Percentiles rank a stretch among this genome's conserved stretches.
Evolutionary conservation across 2,113 vertebrate genomes (phyloP).

Genomic region (Pardalotus punctatus): DNA sequence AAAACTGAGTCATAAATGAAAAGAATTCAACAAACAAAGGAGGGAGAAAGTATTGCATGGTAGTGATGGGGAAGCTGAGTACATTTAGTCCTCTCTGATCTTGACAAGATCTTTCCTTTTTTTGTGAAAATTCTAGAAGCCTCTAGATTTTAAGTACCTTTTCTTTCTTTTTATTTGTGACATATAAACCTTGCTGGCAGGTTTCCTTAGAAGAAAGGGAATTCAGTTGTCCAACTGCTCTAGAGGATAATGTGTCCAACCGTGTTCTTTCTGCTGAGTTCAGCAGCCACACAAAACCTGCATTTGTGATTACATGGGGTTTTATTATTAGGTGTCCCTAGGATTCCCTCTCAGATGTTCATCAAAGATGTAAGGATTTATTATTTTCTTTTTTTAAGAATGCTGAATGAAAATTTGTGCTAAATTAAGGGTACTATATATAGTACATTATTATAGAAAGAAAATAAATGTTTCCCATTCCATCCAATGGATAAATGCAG

Average conservation of each 20-base stretch:
- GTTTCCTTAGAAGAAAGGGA: background rate
- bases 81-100: background rate
- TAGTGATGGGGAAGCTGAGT: background rate
- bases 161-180: background rate
- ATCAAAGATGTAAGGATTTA: background rate
- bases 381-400: background rate
- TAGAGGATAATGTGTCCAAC: background rate
- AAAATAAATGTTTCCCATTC: background rate
- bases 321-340: background rate
- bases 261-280: background rate
- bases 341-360: background rate
- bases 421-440: background rate
- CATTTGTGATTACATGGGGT: background rate
- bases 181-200: background rate
- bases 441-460: background rate
- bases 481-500: background rate
- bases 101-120: background rate
- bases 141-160: background rate
- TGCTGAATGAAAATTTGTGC: background rate
- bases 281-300: background rate
- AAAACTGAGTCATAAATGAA: conserved; percentile 28
- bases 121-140: background rate
- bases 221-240: background rate
- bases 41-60: background rate
- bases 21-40: background rate